These are phyloP conservation scores for Paramormyrops kingsleyae DNA, from an alignment of 2,113 vertebrate genomes.

Conservation along the genomic window DNA sequence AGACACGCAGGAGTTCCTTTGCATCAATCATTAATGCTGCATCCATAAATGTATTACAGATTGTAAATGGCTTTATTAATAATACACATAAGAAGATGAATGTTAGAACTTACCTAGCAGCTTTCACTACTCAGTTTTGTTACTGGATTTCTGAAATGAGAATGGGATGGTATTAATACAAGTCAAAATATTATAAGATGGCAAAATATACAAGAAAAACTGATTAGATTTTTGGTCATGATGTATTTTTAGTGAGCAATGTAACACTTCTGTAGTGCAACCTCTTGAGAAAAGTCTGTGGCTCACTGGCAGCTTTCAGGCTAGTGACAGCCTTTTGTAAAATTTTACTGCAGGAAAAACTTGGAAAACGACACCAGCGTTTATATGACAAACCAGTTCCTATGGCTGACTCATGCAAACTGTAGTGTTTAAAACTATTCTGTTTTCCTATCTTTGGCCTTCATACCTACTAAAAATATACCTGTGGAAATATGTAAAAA, in stretches of 20 bases:
- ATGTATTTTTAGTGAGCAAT: background rate
- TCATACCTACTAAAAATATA: background rate
- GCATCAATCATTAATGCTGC: conserved; percentile 26
- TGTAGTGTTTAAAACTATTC: background rate
- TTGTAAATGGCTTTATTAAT: conserved; percentile 28
- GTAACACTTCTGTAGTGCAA: background rate
- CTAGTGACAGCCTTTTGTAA: background rate
- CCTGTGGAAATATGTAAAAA: background rate
- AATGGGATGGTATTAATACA: conserved; percentile 3
- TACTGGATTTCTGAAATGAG: conserved; percentile 6
- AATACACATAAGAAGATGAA: conserved; percentile 19
- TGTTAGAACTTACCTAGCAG: conserved; percentile 2
- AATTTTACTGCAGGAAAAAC: background rate
- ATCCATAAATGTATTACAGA: conserved; percentile 28
- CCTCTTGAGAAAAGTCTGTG: background rate
- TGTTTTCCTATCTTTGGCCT: background rate
- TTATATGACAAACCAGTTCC: background rate
- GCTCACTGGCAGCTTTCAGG: background rate
- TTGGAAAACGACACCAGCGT: background rate
- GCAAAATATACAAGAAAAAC: background rate
- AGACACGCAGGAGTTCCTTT: background rate
- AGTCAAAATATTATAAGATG: background rate
- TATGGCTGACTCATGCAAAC: background rate
- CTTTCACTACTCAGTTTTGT: conserved; percentile 7
- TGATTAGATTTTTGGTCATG: background rate